These are phyloP conservation scores for Orius insidiosus DNA, from an alignment of 1,140 invertebrate species.

Conservation along the genomic window DNA sequence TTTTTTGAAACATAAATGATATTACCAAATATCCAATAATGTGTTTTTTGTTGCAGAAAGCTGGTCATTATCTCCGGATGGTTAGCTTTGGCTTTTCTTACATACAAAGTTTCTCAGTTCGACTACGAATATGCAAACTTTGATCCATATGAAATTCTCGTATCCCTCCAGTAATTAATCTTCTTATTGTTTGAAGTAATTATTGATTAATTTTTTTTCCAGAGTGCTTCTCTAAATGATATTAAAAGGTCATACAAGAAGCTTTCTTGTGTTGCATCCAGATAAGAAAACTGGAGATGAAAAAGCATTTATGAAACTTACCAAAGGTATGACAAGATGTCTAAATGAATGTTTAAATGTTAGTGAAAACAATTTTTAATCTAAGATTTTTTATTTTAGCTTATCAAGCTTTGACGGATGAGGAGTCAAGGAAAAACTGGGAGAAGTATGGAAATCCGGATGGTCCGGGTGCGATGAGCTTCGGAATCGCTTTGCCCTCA, in stretches of 20 bases:
- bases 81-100: conserved; percentile 67
- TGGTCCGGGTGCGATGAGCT: conserved; percentile 95
- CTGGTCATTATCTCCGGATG: conserved; percentile 65
- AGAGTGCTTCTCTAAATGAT: conserved; percentile 68
- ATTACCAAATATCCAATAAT: conserved; percentile 6
- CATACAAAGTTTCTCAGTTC: conserved; percentile 93
- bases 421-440: conserved; percentile 93
- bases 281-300: conserved; percentile 96
- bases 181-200: no score
- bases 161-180: conserved; percentile 53
- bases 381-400: conserved; percentile 27
- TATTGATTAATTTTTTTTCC: no score
- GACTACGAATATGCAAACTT: conserved; percentile 97
- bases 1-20: no score
- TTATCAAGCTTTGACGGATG: conserved; percentile 78
- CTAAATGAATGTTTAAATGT: no score
- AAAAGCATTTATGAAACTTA: conserved; percentile 92
- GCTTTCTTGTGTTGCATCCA: conserved; percentile 86
- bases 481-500: conserved; percentile 96
- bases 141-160: conserved; percentile 94
- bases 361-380: no score
- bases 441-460: conserved; percentile 99
- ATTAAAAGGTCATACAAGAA: conserved; percentile 94
- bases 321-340: conserved; percentile 63
- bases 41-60: conserved; percentile 38